Percentiles rank a stretch among this genome's conserved stretches.
These are phyloP conservation scores for Leptopilina syphax DNA, from an alignment of 2,888 invertebrate species.

Conservation along the genomic window DNA sequence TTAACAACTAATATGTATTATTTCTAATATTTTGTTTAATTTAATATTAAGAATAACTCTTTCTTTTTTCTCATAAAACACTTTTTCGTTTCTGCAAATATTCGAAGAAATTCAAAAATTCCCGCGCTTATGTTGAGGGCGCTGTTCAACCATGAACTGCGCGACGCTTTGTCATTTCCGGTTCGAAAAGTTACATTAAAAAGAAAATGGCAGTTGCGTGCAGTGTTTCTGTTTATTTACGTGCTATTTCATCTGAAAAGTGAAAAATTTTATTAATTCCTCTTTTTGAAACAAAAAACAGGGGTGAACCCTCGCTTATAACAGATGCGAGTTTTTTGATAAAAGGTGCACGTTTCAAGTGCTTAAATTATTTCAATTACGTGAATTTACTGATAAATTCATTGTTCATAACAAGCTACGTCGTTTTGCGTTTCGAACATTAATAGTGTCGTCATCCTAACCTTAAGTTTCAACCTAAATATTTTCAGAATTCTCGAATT, in stretches of 20 bases:
- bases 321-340: slow-evolving; percentile 5
- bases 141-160: neutral
- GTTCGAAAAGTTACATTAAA: slow-evolving; percentile 31
- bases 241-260: slow-evolving; percentile 48
- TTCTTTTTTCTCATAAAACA: too few species aligned
- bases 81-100: too few species aligned
- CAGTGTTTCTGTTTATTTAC: slow-evolving; percentile 71
- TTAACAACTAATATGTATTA: too few species aligned
- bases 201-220: slow-evolving; percentile 69
- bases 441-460: slow-evolving; percentile 55
- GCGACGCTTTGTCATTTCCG: slow-evolving; percentile 22
- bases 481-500: slow-evolving; percentile 57
- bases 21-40: too few species aligned
- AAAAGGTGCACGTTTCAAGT: slow-evolving; percentile 39
- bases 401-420: slow-evolving; percentile 40
- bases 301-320: slow-evolving; percentile 7
- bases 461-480: slow-evolving; percentile 52
- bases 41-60: too few species aligned
- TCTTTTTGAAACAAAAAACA: neutral
- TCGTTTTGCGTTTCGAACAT: slow-evolving; percentile 47
- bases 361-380: slow-evolving; percentile 10
- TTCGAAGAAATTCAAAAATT: neutral
- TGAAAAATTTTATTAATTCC: slow-evolving; percentile 60
- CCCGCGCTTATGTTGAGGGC: neutral
- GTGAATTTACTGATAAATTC: slow-evolving; percentile 47